phyloP scores from a whole-genome alignment of 2,888 invertebrate species.

The Serrognathus titanus region DNA sequence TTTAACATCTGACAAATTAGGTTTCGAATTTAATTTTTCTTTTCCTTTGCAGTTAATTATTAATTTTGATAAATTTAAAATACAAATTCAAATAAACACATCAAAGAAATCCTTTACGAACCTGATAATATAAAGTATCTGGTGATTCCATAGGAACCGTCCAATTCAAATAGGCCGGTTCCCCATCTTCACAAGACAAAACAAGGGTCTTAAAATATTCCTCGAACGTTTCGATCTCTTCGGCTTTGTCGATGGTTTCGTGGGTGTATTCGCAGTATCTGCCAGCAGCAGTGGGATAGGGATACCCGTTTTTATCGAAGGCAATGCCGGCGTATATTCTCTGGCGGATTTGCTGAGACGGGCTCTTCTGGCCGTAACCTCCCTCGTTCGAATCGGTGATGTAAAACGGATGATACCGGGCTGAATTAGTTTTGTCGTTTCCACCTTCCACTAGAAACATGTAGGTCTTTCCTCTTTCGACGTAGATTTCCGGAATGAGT shows the following conservation, averaged over 20 bases:
- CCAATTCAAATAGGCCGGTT: constrained; percentile 77
- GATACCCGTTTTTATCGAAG: constrained; percentile 71
- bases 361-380: constrained; percentile 77
- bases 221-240: constrained; percentile 70
- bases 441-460: constrained; percentile 85
- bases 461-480: constrained; percentile 83
- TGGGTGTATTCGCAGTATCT: constrained; percentile 87
- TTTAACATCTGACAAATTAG: too few species aligned
- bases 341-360: constrained; percentile 66
- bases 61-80: background rate
- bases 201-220: constrained; percentile 73
- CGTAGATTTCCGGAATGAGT: constrained; percentile 83
- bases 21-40: too few species aligned
- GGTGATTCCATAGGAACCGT: constrained; percentile 83
- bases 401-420: constrained; percentile 87
- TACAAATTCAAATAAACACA: background rate
- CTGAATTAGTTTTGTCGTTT: constrained; percentile 73
- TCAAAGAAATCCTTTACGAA: constrained; percentile 41
- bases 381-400: constrained; percentile 84
- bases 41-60: too few species aligned
- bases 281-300: constrained; percentile 78
- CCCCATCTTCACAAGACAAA: constrained; percentile 72
- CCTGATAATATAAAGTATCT: constrained; percentile 85
- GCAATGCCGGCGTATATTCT: constrained; percentile 76
- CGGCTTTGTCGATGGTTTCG: constrained; percentile 70